These are phyloP conservation scores for Penaeus indicus DNA, from an alignment of 1,140 invertebrate species.

Conservation along the genomic window DNA sequence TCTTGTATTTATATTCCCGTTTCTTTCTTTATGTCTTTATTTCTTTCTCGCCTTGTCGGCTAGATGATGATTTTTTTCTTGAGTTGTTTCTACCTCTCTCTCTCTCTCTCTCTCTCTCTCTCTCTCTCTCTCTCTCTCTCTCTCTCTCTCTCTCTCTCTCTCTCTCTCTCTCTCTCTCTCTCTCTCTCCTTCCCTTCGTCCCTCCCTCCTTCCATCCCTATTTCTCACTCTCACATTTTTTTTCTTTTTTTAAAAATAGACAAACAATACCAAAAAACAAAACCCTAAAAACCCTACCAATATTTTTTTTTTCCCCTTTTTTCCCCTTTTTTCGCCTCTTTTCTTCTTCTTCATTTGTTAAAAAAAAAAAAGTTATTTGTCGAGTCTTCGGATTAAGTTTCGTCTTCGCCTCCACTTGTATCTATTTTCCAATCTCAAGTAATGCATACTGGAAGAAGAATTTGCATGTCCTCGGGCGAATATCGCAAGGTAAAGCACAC, in stretches of 20 bases:
- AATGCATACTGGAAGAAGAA: too few relatives aligned
- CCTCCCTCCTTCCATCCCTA: neutral
- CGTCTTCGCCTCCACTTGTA: too few relatives aligned
- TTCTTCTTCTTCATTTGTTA: too few relatives aligned
- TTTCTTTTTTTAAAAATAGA: neutral
- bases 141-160: neutral
- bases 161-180: neutral
- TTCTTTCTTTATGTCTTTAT: neutral
- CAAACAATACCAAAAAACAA: too few relatives aligned
- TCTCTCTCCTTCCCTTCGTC: neutral
- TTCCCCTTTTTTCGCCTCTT: too few relatives aligned
- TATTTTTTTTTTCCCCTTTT: too few relatives aligned
- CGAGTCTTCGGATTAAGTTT: too few relatives aligned
- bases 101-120: neutral
- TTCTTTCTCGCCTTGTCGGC: neutral
- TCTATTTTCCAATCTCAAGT: too few relatives aligned
- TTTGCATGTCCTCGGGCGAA: too few relatives aligned
- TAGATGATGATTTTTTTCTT: neutral
- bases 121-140: slow-evolving; percentile 34
- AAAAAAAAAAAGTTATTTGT: too few relatives aligned
- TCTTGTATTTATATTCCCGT: neutral
- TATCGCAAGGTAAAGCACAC: too few relatives aligned
- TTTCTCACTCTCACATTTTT: neutral
- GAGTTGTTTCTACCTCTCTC: neutral
- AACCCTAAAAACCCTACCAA: too few relatives aligned